Evolutionary conservation across 2,888 invertebrate genomes (phyloP).

Genomic region (Tipula vernalis): DNA sequence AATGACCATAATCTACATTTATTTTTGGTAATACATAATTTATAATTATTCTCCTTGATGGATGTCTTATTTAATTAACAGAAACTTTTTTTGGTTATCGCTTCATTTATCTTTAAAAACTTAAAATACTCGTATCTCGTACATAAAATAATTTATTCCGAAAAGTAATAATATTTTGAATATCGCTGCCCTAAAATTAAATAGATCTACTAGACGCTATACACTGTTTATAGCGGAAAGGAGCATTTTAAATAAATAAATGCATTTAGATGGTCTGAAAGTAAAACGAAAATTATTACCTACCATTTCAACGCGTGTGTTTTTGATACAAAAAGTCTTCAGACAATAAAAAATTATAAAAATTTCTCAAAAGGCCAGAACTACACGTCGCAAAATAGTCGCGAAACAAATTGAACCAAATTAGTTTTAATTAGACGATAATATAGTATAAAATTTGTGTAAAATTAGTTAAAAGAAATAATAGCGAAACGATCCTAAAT

Average conservation of each 20-base stretch:
- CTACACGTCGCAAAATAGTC: no score
- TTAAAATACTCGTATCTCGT: neutral
- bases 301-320: no score
- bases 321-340: no score
- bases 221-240: neutral
- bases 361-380: no score
- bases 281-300: no score
- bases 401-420: no score
- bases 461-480: no score
- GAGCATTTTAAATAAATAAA: no score
- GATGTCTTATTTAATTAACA: conserved; percentile 4
- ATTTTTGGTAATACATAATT: neutral
- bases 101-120: conserved; percentile 4
- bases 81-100: conserved; percentile 1
- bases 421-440: no score
- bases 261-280: no score
- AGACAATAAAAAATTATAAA: no score
- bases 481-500: neutral
- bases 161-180: neutral
- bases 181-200: neutral
- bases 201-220: neutral
- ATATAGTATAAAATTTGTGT: no score
- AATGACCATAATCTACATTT: conserved; percentile 4
- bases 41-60: neutral
- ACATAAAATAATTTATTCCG: conserved; percentile 4